Percentiles rank a stretch among this genome's conserved stretches.
phyloP scores from a whole-genome alignment of 1,140 invertebrate species.

The Sinella curviseta region DNA sequence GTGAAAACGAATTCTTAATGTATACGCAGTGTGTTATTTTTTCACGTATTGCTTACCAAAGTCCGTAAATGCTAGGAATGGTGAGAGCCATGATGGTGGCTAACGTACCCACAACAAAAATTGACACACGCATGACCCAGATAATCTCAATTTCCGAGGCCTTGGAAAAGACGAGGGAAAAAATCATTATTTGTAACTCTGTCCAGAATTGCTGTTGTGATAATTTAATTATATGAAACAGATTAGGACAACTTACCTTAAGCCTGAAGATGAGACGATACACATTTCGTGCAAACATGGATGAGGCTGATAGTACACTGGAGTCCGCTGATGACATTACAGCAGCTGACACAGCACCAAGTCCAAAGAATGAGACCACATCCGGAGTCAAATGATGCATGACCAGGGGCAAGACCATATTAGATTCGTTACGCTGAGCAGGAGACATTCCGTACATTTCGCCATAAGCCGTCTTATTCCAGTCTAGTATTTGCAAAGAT shows the following conservation, averaged over 20 bases:
- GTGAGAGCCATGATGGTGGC: conserved; percentile 72
- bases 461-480: conserved; percentile 62
- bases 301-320: conserved; percentile 71
- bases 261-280: conserved; percentile 72
- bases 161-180: conserved; percentile 55
- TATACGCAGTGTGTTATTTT: too few relatives aligned
- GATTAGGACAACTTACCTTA: conserved; percentile 55
- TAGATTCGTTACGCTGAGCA: conserved; percentile 57
- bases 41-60: conserved; percentile 64
- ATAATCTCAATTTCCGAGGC: conserved; percentile 73
- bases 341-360: conserved; percentile 77
- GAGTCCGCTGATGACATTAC: conserved; percentile 81
- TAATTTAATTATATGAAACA: neutral
- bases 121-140: conserved; percentile 70
- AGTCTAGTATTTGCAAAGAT: conserved; percentile 58
- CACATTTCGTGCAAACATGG: conserved; percentile 80
- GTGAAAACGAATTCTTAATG: too few relatives aligned
- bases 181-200: conserved; percentile 27
- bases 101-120: conserved; percentile 68
- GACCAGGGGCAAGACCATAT: conserved; percentile 71
- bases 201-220: neutral
- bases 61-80: conserved; percentile 73
- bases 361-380: conserved; percentile 68
- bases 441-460: conserved; percentile 55
- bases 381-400: conserved; percentile 72